phyloP scores from a whole-genome alignment of 2,113 vertebrate genomes.

The Labrus mixtus region DNA sequence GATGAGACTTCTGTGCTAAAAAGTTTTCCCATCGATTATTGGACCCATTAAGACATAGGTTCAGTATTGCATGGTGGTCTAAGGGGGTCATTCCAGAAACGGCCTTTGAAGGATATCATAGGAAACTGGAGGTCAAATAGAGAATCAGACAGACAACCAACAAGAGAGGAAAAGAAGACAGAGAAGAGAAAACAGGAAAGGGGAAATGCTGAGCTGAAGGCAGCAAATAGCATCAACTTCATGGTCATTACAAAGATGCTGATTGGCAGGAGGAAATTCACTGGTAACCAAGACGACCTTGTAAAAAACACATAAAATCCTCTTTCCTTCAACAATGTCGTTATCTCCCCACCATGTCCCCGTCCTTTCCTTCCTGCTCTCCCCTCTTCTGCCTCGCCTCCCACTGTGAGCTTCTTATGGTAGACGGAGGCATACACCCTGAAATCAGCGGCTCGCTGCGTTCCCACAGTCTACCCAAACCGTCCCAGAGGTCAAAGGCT shows the following conservation, averaged over 20 bases:
- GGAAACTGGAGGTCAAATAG: neutral
- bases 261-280: constrained; percentile 28
- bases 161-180: neutral
- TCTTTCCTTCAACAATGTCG: constrained; percentile 20
- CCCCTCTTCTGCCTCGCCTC: constrained; percentile 6
- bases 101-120: neutral
- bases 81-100: neutral
- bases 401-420: constrained; percentile 8
- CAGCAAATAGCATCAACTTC: constrained; percentile 2
- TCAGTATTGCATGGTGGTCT: neutral
- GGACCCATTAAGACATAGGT: neutral
- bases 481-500: constrained; percentile 48
- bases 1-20: too few relatives aligned
- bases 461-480: constrained; percentile 57
- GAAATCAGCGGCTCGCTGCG: constrained; percentile 29
- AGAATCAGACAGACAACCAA: neutral
- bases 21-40: neutral
- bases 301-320: constrained; percentile 13
- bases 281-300: constrained; percentile 7
- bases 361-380: constrained; percentile 10
- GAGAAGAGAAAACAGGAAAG: neutral
- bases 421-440: constrained; percentile 25
- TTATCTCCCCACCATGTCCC: neutral
- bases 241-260: constrained; percentile 27
- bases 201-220: neutral